phyloP scores from a whole-genome alignment of 1,140 invertebrate species.

The Hyles euphorbiae region DNA sequence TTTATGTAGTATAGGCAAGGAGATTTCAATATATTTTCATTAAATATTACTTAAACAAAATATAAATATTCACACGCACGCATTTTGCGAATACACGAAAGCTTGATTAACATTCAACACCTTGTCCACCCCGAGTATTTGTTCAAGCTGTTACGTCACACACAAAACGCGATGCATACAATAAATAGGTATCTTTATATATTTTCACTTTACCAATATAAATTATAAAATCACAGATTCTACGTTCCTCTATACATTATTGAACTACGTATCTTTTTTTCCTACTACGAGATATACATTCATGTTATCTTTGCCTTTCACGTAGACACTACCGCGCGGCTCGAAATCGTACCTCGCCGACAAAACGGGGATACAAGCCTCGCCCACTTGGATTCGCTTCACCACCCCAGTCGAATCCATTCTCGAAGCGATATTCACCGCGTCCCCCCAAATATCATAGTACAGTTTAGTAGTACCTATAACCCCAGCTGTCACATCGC shows the following conservation, averaged over 20 bases:
- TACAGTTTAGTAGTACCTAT: slow-evolving; percentile 97
- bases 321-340: slow-evolving; percentile 89
- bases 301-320: slow-evolving; percentile 98
- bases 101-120: slow-evolving; percentile 32
- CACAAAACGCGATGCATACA: slow-evolving; percentile 11
- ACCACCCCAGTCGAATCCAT: slow-evolving; percentile 96
- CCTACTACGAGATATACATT: slow-evolving; percentile 85
- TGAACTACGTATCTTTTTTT: slow-evolving; percentile 65
- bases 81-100: slow-evolving; percentile 16
- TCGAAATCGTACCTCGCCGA: slow-evolving; percentile 86
- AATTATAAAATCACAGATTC: slow-evolving; percentile 74
- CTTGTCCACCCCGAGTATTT: slow-evolving; percentile 35
- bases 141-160: slow-evolving; percentile 23
- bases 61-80: slow-evolving; percentile 21
- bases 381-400: slow-evolving; percentile 90
- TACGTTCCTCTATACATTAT: slow-evolving; percentile 51
- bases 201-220: slow-evolving; percentile 48
- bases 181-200: slow-evolving; percentile 8
- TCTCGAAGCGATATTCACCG: slow-evolving; percentile 96
- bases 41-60: slow-evolving; percentile 16
- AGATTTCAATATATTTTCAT: slow-evolving; percentile 35
- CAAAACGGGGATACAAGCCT: slow-evolving; percentile 82
- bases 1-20: slow-evolving; percentile 50
- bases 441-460: slow-evolving; percentile 99
- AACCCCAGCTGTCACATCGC: slow-evolving; percentile 96